A percentile compares a stretch with the other conserved stretches of the same genome.
Conservation (phyloP, 1,140 invertebrate genomes). For the Diachasma alloeum region DNA sequence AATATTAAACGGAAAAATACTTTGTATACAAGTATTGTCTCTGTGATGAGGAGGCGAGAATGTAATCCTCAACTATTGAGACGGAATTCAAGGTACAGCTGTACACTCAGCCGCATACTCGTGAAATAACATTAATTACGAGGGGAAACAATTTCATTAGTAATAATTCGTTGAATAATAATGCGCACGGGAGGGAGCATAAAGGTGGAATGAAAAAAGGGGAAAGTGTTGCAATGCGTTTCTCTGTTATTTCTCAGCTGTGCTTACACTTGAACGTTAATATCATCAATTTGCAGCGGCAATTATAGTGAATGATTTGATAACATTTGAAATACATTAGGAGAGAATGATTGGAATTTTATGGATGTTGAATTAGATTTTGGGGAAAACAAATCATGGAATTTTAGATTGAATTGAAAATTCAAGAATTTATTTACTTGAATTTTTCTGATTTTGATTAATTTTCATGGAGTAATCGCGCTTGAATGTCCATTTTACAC, state of each 20-base stretch:
- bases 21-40: not conserved
- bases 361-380: no score
- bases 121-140: not conserved
- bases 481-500: no score
- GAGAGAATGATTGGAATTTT: no score
- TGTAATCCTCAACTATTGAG: not conserved
- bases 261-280: not conserved
- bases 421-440: no score
- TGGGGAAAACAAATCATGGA: no score
- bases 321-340: not conserved
- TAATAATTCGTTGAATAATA: not conserved
- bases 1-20: not conserved
- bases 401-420: no score
- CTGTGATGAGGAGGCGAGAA: not conserved
- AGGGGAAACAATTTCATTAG: not conserved
- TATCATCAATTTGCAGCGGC: not conserved
- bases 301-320: not conserved
- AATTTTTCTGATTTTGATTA: no score
- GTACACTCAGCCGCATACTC: not conserved
- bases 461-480: no score
- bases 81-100: slow-evolving; percentile 5
- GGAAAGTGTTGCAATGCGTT: not conserved
- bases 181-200: not conserved
- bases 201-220: not conserved
- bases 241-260: not conserved